phyloP scores from a whole-genome alignment of 2,888 invertebrate genomes.

The Cheilosia variabilis region DNA sequence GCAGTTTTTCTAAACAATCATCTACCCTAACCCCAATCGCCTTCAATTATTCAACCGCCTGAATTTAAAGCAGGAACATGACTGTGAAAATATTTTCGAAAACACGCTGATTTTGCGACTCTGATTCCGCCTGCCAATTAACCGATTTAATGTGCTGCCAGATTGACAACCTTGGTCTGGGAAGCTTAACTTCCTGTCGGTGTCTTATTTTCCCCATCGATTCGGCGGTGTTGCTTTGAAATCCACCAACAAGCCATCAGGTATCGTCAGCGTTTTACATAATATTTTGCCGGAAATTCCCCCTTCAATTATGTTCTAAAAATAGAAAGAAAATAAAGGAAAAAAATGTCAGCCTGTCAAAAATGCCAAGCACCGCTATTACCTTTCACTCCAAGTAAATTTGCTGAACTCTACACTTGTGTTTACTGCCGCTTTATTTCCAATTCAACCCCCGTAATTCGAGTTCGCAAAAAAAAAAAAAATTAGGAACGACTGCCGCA shows the following conservation, averaged over 20 bases:
- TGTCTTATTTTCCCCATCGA: no score
- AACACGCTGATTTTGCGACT: no score
- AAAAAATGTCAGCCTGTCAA: conserved; percentile 30
- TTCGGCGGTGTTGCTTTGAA: not conserved
- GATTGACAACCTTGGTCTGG: no score
- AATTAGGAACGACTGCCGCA: not conserved
- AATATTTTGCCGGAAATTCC: not conserved
- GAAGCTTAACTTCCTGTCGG: no score
- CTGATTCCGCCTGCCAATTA: no score
- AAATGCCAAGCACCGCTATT: conserved; percentile 18
- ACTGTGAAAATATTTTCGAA: no score
- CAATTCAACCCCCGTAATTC: not conserved
- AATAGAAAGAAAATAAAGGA: conserved; percentile 2
- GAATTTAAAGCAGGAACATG: no score
- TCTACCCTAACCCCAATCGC: no score
- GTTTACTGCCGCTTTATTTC: conserved; percentile 18
- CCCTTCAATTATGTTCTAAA: conserved; percentile 9
- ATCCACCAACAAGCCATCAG: not conserved
- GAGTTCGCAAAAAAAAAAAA: not conserved
- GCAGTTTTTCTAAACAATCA: no score
- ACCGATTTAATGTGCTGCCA: no score
- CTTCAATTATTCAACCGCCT: no score
- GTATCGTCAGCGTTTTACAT: not conserved
- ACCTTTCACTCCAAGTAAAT: conserved; percentile 21
- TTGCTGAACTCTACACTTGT: conserved; percentile 33